Evolutionary conservation across 2,888 invertebrate species (phyloP), one percentile per base, ranked within the genome.

Genomic region (Camponotus fellah): DNA sequence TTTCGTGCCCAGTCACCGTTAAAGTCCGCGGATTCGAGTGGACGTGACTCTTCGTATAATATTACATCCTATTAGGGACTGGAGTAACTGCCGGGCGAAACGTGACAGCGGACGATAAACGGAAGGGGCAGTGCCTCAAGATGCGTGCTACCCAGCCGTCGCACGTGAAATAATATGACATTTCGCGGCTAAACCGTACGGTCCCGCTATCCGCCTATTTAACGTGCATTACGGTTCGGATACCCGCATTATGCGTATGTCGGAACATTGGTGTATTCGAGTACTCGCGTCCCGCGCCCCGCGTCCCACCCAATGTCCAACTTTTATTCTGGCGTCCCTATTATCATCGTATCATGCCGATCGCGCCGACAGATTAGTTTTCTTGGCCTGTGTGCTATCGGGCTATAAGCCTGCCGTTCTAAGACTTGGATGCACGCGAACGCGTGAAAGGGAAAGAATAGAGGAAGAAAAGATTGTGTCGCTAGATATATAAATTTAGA

Each of bases 51-150:
- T 91, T 89, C 91, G 92, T 94, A 92, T 93, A 94, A 93, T 94
- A 94, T 94, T 94, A 94, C 94, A 93, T 94, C 93, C 93, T 94
- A 93, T 94, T 93, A 94, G 93, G 92, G 91, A 89, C 26, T 87
- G 91, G 90, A 91, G 93, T 94, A 94, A 94, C 93, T 94, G 93
- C 92, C 91, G 93, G 92, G 91, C 92, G 91, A 93, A 94, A 94
- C 93, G 94, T 93, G 92, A 94, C 92, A 93, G 88, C 80, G 89
- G 77, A 91, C 90, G 91, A 92, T 90, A 91, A 90, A 92, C 91
- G 91, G 88, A 89, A 87, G 89, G 90, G 90, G 89, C 87, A 91
- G 89, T 90, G 89, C 88, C 86, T 90, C 89, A 87, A 90, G 92
- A 92, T 93, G 93, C 93, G 93, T 93, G 93, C 91, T 91, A 90